Conservation (phyloP, 2,888 invertebrate genomes). For the Aspidiotus destructor region DNA sequence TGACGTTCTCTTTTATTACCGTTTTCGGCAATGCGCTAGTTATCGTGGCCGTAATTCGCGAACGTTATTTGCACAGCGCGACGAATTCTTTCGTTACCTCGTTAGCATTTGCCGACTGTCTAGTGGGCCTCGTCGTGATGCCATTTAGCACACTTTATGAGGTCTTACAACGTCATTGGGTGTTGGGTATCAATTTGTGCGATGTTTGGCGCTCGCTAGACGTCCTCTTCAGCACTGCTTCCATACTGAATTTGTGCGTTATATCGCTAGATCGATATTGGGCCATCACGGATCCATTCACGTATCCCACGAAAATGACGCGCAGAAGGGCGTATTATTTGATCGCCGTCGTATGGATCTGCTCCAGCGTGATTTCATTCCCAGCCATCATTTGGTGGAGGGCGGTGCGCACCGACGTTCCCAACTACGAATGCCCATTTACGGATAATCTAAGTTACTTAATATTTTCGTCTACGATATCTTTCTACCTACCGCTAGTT, state of each 20-base stretch:
- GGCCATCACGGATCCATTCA: conserved; percentile 98
- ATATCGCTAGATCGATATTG: conserved; percentile 94
- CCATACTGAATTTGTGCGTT: conserved; percentile 92
- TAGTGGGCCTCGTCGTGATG: conserved; percentile 96
- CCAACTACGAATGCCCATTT: conserved; percentile 82
- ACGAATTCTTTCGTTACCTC: conserved; percentile 98
- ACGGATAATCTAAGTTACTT: conserved; percentile 94
- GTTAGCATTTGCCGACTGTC: conserved; percentile 88
- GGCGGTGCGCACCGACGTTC: conserved; percentile 71
- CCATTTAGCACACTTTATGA: conserved; percentile 90
- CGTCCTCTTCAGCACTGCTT: conserved; percentile 93
- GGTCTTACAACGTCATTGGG: conserved; percentile 82
- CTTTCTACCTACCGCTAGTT: conserved; percentile 91
- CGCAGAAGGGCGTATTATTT: conserved; percentile 72
- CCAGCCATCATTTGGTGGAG: conserved; percentile 96
- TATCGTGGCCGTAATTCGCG: conserved; percentile 83
- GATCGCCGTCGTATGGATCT: conserved; percentile 92
- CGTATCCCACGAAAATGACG: conserved; percentile 92
- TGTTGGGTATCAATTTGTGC: conserved; percentile 92
- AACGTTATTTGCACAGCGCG: conserved; percentile 88
- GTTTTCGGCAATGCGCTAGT: conserved; percentile 92
- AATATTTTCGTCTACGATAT: conserved; percentile 93
- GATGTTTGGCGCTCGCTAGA: conserved; percentile 96
- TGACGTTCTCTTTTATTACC: conserved; percentile 81
- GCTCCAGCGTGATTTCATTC: conserved; percentile 93